These are phyloP conservation scores for Xyrichtys novacula DNA, from an alignment of 2,797 vertebrate species.

Conservation along the genomic window DNA sequence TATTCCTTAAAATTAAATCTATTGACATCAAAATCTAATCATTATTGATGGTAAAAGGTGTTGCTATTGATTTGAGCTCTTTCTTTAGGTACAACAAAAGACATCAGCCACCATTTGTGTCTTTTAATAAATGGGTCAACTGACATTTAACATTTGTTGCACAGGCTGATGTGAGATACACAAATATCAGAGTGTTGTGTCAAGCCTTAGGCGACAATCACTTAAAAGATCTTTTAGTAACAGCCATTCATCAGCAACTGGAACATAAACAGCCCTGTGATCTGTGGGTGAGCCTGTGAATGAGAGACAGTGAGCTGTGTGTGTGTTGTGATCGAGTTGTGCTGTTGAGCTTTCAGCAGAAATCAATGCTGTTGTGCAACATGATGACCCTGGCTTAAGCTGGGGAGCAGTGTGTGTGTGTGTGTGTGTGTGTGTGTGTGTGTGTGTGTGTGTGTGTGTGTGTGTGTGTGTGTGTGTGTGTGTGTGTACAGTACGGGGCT, in stretches of 20 bases:
- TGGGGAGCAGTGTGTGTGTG: conserved; percentile 28
- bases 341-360: conserved; percentile 68
- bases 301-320: conserved; percentile 17
- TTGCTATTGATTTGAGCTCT: background rate
- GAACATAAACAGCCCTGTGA: conserved; percentile 27
- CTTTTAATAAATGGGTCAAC: background rate
- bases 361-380: conserved; percentile 68
- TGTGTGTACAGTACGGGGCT: conserved; percentile 46
- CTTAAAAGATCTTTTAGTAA: conserved; percentile 8
- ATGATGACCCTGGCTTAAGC: conserved; percentile 56
- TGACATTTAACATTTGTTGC: background rate
- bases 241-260: conserved; percentile 25
- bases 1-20: too few species aligned
- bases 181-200: background rate
- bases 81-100: background rate
- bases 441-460: conserved; percentile 37
- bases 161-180: background rate
- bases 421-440: conserved; percentile 26
- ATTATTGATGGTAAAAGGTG: too few species aligned
- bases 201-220: background rate
- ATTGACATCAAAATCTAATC: too few species aligned
- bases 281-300: conserved; percentile 25
- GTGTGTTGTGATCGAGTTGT: conserved; percentile 62
- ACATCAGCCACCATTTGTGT: too few species aligned
- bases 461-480: conserved; percentile 42